Base-by-base conservation (phyloP, 2,113 vertebrate genomes). In the Clarias gariepinus region DNA sequence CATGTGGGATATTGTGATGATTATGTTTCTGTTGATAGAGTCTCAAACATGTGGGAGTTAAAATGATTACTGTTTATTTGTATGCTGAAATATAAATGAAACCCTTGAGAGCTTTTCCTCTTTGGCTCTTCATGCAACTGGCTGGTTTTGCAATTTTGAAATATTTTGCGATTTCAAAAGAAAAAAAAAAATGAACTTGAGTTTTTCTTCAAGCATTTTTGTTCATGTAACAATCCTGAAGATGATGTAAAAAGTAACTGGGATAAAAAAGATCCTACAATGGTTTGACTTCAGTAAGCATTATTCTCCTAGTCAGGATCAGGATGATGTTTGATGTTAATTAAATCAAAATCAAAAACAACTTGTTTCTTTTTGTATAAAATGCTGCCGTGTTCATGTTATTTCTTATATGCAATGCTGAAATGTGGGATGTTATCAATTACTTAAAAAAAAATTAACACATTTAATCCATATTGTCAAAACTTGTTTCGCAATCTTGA, bases 11-110 rank as follows among this genome's bases (percentile, higher is more conserved):
- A n/a, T 66, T 19, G 78, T 36, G 30, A 4, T 36, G 78, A 80
- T 80, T 30, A 60, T 60, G 23, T 82, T 66, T 21, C 2, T 25
- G 6, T 63, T 11, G 0, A 63, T 81, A 52, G 60, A 25, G 25
- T 28, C 81, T 66, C 25, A 28, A 82, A 82, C 81, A 64, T 52
- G 33, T n/a, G 81, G 61, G 36, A 82, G 23, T 66, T 66, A 8
- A n/a, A 52, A 30, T 52, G 81, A 53, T 66, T 82, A 64, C 60
- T 47, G 60, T 15, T 81, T 30, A 81, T 81, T 64, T 81, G 64
- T 64, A 64, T 64, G 36, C 60, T 82, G 80, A 82, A 82, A 64
- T 82, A 82, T 23, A 82, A 82, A 82, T 82, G 0, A 64, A 82
- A 52, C 30, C 58, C 60, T 82, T 21, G 79, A 63, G 80, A 81